Conservation (phyloP, 2,113 vertebrate genomes). For the Siphamia tubifer region DNA sequence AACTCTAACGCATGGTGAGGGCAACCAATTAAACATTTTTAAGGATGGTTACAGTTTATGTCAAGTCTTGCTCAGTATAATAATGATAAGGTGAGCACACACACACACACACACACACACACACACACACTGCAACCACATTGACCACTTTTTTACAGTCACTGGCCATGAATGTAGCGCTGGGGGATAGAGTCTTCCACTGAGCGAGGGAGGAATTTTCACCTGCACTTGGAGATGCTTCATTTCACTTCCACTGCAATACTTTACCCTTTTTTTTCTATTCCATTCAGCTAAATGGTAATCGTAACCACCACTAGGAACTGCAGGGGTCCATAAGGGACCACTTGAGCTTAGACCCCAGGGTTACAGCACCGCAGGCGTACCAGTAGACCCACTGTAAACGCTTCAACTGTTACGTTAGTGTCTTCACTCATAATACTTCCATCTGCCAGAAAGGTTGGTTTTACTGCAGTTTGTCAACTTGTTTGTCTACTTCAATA, state of each 20-base stretch:
- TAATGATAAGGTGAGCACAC: background rate
- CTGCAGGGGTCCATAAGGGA: background rate
- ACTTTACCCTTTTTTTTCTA: slow-evolving; percentile 3
- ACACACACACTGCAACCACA: background rate
- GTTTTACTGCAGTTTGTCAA: too few species aligned
- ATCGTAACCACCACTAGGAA: slow-evolving; percentile 26
- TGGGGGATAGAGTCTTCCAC: too few species aligned
- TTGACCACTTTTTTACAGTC: too few species aligned
- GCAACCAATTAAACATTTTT: background rate
- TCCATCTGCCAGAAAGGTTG: too few species aligned
- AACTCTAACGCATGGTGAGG: slow-evolving; percentile 4
- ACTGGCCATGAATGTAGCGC: too few species aligned
- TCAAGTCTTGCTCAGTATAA: too few species aligned
- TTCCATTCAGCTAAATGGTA: background rate
- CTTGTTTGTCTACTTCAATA: too few species aligned
- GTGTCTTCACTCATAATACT: too few species aligned
- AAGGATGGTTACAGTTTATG: slow-evolving; percentile 15
- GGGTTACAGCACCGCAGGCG: background rate
- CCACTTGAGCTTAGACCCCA: slow-evolving; percentile 1
- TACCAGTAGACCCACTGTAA: background rate
- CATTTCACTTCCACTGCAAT: background rate
- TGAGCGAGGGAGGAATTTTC: slow-evolving; percentile 4
- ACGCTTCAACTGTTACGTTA: background rate
- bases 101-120: too few species aligned
- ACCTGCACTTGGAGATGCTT: slow-evolving; percentile 4